phyloP scores from a whole-genome alignment of 2,888 invertebrate genomes.

The Mesopsocus fuscifrons region DNA sequence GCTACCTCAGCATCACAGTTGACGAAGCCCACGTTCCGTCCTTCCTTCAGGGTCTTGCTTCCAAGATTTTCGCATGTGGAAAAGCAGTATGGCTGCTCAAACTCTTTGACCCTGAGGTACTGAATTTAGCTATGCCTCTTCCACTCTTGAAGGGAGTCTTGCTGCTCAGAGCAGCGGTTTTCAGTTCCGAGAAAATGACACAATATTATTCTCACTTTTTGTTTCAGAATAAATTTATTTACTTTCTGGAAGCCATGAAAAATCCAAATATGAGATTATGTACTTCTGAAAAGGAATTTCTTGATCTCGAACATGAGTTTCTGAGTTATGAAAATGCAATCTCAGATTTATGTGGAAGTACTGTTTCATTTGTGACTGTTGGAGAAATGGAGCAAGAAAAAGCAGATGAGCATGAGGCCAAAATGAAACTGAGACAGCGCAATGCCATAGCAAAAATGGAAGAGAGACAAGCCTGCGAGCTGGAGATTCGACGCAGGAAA shows the following conservation, averaged over 20 bases:
- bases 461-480: background rate
- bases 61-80: background rate
- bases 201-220: too few relatives aligned
- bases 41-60: conserved; percentile 1
- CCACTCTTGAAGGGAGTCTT: background rate
- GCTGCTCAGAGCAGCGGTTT: background rate
- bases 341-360: background rate
- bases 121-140: background rate
- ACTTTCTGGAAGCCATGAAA: background rate
- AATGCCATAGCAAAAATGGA: background rate
- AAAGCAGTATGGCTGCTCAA: background rate
- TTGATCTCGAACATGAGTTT: background rate
- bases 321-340: background rate
- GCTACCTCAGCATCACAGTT: background rate
- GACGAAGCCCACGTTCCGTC: background rate
- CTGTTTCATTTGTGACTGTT: background rate
- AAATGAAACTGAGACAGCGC: too few relatives aligned
- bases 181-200: background rate
- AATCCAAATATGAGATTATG: background rate
- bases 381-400: background rate
- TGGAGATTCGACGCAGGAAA: too few relatives aligned
- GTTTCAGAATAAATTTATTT: conserved; percentile 3
- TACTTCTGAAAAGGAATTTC: background rate
- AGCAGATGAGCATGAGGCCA: background rate
- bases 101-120: conserved; percentile 2